phyloP scores from a whole-genome alignment of 2,797 vertebrate species.

The Enteromius argenteus region DNA sequence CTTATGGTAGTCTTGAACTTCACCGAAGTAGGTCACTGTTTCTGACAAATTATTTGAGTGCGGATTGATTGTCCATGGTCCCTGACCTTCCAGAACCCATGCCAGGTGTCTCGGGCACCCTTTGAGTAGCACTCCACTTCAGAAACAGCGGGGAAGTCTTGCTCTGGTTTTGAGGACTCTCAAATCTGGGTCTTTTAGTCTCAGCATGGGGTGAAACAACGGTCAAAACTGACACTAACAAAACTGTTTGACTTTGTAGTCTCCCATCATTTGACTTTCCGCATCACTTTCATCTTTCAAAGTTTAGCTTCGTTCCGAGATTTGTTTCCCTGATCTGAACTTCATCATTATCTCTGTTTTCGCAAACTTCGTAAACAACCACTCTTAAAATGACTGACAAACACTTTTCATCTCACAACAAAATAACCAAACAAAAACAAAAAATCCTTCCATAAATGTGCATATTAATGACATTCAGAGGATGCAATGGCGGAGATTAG shows the following conservation, averaged over 20 bases:
- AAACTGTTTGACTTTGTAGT: not conserved
- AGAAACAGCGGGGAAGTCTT: not conserved
- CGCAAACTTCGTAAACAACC: not conserved
- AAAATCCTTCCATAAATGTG: conserved; percentile 1
- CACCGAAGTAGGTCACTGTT: conserved; percentile 30
- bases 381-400: not conserved
- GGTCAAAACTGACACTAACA: not conserved
- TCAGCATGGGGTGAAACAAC: not conserved
- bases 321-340: not conserved
- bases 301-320: not conserved
- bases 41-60: conserved; percentile 20
- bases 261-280: not conserved
- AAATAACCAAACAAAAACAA: not conserved
- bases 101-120: not conserved
- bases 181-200: not conserved
- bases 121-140: not conserved
- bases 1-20: conserved; percentile 6
- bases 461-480: conserved; percentile 28
- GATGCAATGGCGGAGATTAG: conserved; percentile 1
- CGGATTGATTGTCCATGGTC: conserved; percentile 21
- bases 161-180: conserved; percentile 11
- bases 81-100: not conserved
- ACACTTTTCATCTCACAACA: not conserved
- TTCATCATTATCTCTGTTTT: conserved; percentile 4
- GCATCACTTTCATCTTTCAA: not conserved